Base-by-base conservation (phyloP, 2,797 vertebrate species). In the Sebastiscus albofasciatus region DNA sequence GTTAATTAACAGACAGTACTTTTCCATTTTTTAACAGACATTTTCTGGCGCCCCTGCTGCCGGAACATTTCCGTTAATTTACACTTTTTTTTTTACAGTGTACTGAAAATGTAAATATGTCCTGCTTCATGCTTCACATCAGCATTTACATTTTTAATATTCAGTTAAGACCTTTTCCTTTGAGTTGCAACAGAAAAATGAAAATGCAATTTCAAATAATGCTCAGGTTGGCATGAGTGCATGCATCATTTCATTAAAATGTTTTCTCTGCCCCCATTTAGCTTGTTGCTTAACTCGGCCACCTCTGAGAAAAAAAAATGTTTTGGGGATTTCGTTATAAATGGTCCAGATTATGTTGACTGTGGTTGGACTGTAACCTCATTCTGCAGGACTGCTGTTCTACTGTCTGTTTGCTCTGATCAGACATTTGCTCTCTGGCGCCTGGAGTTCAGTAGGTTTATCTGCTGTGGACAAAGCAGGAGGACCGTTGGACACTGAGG, bases 391-490 rank as follows among this genome's bases (percentile, higher is more conserved):
- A 27, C 20, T 58, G 60, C 76, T 34, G 42, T 7, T 67, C 64
- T 20, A 29, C 24, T 29, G 3, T 46, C 49, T 89, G 82, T 93
- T 87, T 89, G 79, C 59, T 77, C 76, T 80, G 78, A 18, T 61
- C 27, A 9, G 46, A 59, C 16, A 3, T 79, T 42, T 14, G 46
- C 22, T 79, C 22, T 31, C 54, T 55, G 74, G 0, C 65, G 42
- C 33, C 69, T 18, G 5, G 39, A 75, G 77, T 81, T 90, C 81
- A 89, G 42, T 9, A 13, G 60, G 84, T 85, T 87, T 22, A 66
- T 82, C 68, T 46, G 27, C 26, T 24, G 26, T 31, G 12, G 39
- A 3, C 11, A 11, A 10, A 74, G 13, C 29, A 22, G 12, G 24
- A 13, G 7, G 22, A 4, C 46, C 2, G 0, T 5, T 56, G 58